Percentiles rank a stretch among this genome's conserved stretches.
Conservation (phyloP, 2,113 vertebrate genomes). For the rabbit (Oryctolagus cuniculus) region DNA sequence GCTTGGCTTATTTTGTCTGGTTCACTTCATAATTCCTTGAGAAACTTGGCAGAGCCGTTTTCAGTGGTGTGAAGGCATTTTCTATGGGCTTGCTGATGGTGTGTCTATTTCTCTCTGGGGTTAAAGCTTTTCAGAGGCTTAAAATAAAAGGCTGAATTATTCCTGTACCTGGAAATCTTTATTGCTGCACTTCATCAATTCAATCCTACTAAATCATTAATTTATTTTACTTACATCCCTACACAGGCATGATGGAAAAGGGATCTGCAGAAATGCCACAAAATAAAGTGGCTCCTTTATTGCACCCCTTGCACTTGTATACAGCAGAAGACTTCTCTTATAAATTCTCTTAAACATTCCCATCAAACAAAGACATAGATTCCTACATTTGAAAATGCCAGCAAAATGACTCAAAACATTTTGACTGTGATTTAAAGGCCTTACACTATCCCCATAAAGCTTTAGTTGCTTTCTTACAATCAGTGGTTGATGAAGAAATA, state of each 20-base stretch:
- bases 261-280: conserved; percentile 59
- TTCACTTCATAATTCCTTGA: conserved; percentile 67
- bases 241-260: conserved; percentile 20
- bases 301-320: neutral
- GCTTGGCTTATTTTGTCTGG: conserved; percentile 77
- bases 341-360: conserved; percentile 46
- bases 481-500: neutral
- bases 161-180: conserved; percentile 42
- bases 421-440: neutral
- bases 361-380: conserved; percentile 30
- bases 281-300: conserved; percentile 48
- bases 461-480: neutral
- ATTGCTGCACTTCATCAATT: conserved; percentile 12
- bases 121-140: conserved; percentile 23
- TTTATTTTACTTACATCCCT: conserved; percentile 51
- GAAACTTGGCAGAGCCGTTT: conserved; percentile 69
- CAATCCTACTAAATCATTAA: conserved; percentile 54
- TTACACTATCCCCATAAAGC: neutral
- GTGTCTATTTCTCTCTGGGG: conserved; percentile 55
- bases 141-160: conserved; percentile 56
- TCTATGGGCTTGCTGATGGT: neutral
- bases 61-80: conserved; percentile 66
- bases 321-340: neutral
- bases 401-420: neutral
- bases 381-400: conserved; percentile 32